Base-by-base conservation (phyloP, 1,140 invertebrate genomes). In the Drosophila sp. region DNA sequence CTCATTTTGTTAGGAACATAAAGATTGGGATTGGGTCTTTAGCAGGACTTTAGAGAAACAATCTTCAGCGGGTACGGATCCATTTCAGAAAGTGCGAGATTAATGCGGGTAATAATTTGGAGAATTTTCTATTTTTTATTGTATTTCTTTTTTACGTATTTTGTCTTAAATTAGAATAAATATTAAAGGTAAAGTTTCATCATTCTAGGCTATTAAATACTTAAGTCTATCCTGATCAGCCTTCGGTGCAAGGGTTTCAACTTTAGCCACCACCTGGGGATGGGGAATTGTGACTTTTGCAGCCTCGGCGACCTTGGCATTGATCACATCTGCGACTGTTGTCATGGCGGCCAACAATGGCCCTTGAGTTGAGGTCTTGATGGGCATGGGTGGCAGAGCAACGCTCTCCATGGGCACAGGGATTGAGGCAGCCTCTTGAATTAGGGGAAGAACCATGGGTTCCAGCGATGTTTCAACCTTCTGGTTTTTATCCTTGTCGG, bases 81-180 rank as follows among this genome's bases (percentile, higher is more conserved):
- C 17, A 17, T 17, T 17, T 17, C 17, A 17, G 17, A 17, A 17
- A 17, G 17, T 17, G 17, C 17, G 17, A 17, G 17, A 17, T 17
- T 17, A 17, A 17, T 17, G 17, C 17, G 17, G 17, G 17, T 17
- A 17, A 38, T 38, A 38, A 3, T 11, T 3, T 38, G 3, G 2
- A 38, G 35, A 38, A 38, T 50, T 50, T n/a, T 23, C 23, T 8
- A 29, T 30, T 1, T 32, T 23, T 62, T 41, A 44, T 29, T 61
- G 17, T 25, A 41, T 57, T 63, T 54, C 17, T 44, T 70, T 75
- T 32, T 62, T 63, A 40, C 3, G 8, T 80, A 80, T 70, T 38
- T 69, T 47, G 47, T 35, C 69, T 69, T 70, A 72, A 80, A 80
- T 73, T 58, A 70, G 73, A 85, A 80, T 83, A 58, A 73, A 77